Evolutionary conservation across 1,140 invertebrate species (phyloP), one percentile per base, ranked within the genome.

Genomic region (Zaprionus africanus): DNA sequence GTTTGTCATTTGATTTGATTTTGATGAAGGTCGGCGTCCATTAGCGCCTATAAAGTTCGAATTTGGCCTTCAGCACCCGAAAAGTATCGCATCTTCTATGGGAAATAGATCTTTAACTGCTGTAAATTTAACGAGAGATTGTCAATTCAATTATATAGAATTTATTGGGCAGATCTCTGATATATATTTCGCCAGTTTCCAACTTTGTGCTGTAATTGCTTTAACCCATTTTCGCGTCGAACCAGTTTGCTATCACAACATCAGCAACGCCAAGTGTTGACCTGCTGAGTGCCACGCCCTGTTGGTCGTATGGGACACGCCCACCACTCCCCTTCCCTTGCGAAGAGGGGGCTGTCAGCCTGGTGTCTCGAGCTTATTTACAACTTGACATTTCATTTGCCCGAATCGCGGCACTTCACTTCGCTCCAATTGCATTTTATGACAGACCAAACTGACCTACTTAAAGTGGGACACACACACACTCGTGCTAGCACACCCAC

Each of bases 401-500:
- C 61, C 26, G 69, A 88, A 62, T 78, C 81, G 83, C 62, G 83
- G 80, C 79, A 77, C 83, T 87, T 83, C 76, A 81, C 78, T 84
- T 81, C 84, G 84, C 81, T 83, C 84, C 84, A 87, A 87, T 88
- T 87, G 84, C 84, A 88, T 88, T 88, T 87, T 88, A 87, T 81
- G 81, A 84, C 84, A 87, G 81, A 76, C 78, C 66, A 78, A 84
- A 88, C 84, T 87, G 84, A 87, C 84, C 84, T 87, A 87, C 84
- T 87, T 87, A 88, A 83, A 34, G 81, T 68, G 69, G 49, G 24
- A 15, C n/a, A 56, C 49, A 31, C 34, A 46, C 61, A 58, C 58
- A 51, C 24, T 67, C 70, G 59, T 36, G 28, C 56, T 56, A 26
- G 54, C 46, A 60, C 12, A 12, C 12, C 28, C 49, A 31, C 36